Evolutionary conservation across 1,140 invertebrate genomes (phyloP), one percentile per base, ranked within the genome.

Genomic region (Notospermus geniculatus): DNA sequence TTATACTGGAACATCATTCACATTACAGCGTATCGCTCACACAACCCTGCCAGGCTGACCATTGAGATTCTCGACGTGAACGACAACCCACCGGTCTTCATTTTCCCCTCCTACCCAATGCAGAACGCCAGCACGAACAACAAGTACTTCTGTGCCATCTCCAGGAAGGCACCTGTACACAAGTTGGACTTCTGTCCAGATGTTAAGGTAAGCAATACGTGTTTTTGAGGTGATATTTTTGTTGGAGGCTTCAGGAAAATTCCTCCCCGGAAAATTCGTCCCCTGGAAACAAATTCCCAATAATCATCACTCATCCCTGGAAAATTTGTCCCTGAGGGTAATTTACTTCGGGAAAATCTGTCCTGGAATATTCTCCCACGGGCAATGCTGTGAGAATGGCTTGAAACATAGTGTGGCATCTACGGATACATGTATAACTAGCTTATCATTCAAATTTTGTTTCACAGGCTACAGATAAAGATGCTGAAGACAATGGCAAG

Each of bases 51-150:
- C n/a, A 72, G 87, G 71, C 85, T 96, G 0, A 89, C 89, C 63
- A 86, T 96, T 2, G 89, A 90, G 67, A 87, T 96, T 0, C 81
- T 88, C 0, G 92, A 95, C 74, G 86, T 91, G 1, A 95, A 95
- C 72, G 92, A 95, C 72, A 94, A 95, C 74, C 83, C 83, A 2
- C 92, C 93, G 0, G 84, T 86, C 61, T 95, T 95, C 75, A 77
- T 91, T 0, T 90, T 89, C 62, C 87, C 89, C 0, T 84, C 86
- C 1, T 74, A 75, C 56, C 70, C 70, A 27, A 15, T 15, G 68
- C 67, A 1, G 80, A 78, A 39, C 67, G 69, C 32, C 74, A 69
- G 43, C n/a, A 72, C 69, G 1, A 36, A 45, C 1, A 79, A 83
- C 19, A 87, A 87, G 56, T 91, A 89, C 70, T 89, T 89, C 63